Evolutionary conservation across 2,113 vertebrate species (phyloP).

Genomic region (Crotalus helleri): DNA sequence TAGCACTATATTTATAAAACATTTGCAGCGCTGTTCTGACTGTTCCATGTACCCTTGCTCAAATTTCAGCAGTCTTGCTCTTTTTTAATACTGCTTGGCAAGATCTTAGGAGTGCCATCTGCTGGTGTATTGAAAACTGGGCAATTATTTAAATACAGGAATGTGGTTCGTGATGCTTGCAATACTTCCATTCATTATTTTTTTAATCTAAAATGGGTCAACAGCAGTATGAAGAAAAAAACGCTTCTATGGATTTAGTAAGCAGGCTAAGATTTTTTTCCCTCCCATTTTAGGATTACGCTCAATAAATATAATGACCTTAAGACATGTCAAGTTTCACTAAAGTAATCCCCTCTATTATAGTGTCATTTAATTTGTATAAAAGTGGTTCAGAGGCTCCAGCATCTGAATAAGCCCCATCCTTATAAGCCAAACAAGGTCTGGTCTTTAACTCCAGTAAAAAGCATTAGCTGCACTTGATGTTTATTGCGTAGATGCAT

Average conservation of each 20-base stretch:
- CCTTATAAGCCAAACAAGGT: background rate
- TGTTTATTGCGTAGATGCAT: background rate
- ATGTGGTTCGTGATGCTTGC: background rate
- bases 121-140: background rate
- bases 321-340: background rate
- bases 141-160: background rate
- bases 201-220: conserved; percentile 17
- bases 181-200: conserved; percentile 10
- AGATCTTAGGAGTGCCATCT: background rate
- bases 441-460: background rate
- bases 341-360: background rate
- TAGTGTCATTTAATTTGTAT: background rate
- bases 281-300: background rate
- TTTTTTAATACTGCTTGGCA: background rate
- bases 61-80: background rate
- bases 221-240: conserved; percentile 10
- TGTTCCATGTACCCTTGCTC: background rate
- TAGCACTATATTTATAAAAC: background rate
- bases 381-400: background rate
- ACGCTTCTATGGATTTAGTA: background rate
- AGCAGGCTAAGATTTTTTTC: background rate
- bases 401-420: background rate
- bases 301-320: background rate
- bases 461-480: background rate
- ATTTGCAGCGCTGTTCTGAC: background rate